Evolutionary conservation across 2,888 invertebrate species (phyloP), one percentile per base, ranked within the genome.

Genomic region (Biston betularia): DNA sequence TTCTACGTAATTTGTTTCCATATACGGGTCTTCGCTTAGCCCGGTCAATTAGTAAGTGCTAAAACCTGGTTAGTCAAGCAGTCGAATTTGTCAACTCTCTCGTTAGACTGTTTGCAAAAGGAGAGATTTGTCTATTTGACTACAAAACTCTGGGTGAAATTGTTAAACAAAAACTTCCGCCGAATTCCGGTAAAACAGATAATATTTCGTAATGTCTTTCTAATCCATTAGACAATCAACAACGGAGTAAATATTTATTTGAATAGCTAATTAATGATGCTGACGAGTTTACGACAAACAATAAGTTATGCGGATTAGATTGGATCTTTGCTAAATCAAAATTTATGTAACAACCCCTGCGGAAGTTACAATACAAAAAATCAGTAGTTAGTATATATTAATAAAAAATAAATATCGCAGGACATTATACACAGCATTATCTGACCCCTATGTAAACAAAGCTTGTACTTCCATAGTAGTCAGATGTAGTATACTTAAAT

Each of bases 101-200:
- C 11, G 11, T 35, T 52, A n/a, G 10, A 11, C 35, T 66, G 49
- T 66, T 66, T 66, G 63, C 63, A 15, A 42, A 58, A 54, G 48
- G 67, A 67, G 67, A 67, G 55, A 67, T 67, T 58, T 60, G 57
- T 62, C 56, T 62, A 42, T 66, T 63, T 63, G 33, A 38, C 58
- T 49, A 57, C 38, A 58, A n/a, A 58, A 58, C 14, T 56, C 14
- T 33, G 34, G 57, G 67, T 59, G 63, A 67, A 66, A 66, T 44
- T 65, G 46, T 62, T 49, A 62, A 66, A 62, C 61, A 62, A 57
- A 58, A 62, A 66, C 53, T 42, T 62, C 57, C 54, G 46, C n/a
- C 4, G 33, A n/a, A 53, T 66, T 57, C 52, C 11, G n/a, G 52
- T 57, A 24, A 57, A 60, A 55, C 45, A 60, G 49, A 14, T 38